Base-by-base conservation (phyloP, 2,113 vertebrate species). In the Cheilinus undulatus region DNA sequence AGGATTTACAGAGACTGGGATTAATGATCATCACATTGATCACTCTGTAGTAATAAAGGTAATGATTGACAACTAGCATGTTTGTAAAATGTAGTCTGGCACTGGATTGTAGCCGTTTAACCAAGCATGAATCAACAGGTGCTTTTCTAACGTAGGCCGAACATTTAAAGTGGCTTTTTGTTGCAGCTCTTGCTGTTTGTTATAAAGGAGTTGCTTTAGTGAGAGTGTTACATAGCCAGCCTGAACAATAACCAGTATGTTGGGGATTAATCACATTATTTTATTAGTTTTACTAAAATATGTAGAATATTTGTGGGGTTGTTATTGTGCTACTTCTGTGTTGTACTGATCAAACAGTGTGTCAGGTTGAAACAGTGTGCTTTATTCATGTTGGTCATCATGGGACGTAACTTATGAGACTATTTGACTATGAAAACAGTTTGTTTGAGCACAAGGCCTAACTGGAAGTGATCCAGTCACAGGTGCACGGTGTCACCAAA, bases 401-500 rank as follows among this genome's bases (percentile, higher is more conserved):
- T 24, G 13, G 52, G 10, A 32, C 19, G 36, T 4, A 1, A 19
- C 6, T 34, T 26, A 40, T 20, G 10, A 52, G 5, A 14, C 0
- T 23, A 38, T 76, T 72, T 60, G 48, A 53, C 7, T 49, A 51
- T 54, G 7, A 63, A 58, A 73, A 26, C 42, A 50, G 23, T 11
- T 34, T 46, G 4, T 12, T 61, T 19, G 27, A 15, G 24, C n/a
- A 24, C 42, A 14, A 26, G 34, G 52, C 3, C 10, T 53, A 51
- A 66, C 1, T 0, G 58, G 54, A 86, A 67, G 50, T 75, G 50
- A 48, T 36, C 53, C 26, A 57, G 0, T 28, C 3, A 17, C 38
- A 15, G 24, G n/a, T 68, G 36, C 53, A 2, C 19, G 19, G 19
- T 70, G 22, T 58, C 53, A 23, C 24, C 1, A 1, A 17, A 46